Percentiles rank a stretch among this genome's conserved stretches.
Conservation (phyloP, 2,888 invertebrate species). For the Myathropa florea region DNA sequence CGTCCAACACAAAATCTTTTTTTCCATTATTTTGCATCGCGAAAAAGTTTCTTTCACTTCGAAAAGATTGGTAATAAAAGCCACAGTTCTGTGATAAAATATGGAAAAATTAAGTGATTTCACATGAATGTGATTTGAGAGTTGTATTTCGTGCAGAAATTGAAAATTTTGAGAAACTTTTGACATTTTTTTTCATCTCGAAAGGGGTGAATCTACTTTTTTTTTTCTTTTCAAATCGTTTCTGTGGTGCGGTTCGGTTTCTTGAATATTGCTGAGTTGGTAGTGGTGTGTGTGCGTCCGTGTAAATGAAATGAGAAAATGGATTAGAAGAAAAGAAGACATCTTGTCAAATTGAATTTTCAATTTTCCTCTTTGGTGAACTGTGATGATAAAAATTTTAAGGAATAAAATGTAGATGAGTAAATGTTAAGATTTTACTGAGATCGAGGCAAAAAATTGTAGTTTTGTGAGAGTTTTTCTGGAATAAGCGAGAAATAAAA, state of each 20-base stretch:
- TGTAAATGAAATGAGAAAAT: slow-evolving; percentile 68
- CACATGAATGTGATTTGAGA: not conserved
- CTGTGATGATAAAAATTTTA: slow-evolving; percentile 1
- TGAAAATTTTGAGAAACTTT: slow-evolving; percentile 36
- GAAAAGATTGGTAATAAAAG: slow-evolving; percentile 43
- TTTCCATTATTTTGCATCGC: slow-evolving; percentile 69
- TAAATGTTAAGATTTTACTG: not conserved
- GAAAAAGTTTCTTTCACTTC: slow-evolving; percentile 66
- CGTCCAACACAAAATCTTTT: slow-evolving; percentile 65
- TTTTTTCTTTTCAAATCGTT: slow-evolving; percentile 34
- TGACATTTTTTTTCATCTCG: slow-evolving; percentile 24
- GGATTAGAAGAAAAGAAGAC: slow-evolving; percentile 68
- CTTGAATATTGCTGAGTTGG: slow-evolving; percentile 25
- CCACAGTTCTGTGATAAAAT: slow-evolving; percentile 54
- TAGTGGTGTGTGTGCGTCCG: slow-evolving; percentile 38
- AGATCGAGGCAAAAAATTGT: not conserved
- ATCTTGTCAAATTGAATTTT: slow-evolving; percentile 64
- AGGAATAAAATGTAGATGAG: slow-evolving; percentile 1
- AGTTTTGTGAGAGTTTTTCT: slow-evolving; percentile 3
- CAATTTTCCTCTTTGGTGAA: slow-evolving; percentile 38
- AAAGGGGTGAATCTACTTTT: slow-evolving; percentile 59
- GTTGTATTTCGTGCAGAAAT: slow-evolving; percentile 15
- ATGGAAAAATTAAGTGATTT: slow-evolving; percentile 24
- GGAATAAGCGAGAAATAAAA: not conserved
- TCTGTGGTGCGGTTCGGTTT: slow-evolving; percentile 57